A percentile compares a stretch with the other conserved stretches of the same genome.
Evolutionary conservation across 2,797 vertebrate genomes (phyloP).

Genomic region (Spinus pinus): DNA sequence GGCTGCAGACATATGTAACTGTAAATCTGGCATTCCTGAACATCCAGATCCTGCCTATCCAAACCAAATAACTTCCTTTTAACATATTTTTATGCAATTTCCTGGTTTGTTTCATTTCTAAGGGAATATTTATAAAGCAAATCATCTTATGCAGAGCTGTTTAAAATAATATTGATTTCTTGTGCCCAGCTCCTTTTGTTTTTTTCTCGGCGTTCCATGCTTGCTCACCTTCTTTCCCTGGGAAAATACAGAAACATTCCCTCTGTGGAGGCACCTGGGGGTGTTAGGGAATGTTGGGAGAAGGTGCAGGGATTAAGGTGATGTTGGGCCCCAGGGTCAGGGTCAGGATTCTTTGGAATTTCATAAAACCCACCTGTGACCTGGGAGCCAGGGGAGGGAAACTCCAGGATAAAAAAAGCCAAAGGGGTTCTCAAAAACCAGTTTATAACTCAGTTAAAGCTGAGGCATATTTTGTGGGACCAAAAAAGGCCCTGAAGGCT

Average conservation of each 20-base stretch:
- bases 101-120: slow-evolving; percentile 42
- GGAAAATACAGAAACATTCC: background rate
- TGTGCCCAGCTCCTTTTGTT: background rate
- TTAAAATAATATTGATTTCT: background rate
- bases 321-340: background rate
- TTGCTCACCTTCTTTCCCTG: background rate
- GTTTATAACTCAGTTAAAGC: background rate
- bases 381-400: background rate
- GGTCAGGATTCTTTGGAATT: background rate
- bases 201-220: background rate
- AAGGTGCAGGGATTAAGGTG: background rate
- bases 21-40: slow-evolving; percentile 44
- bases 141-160: background rate
- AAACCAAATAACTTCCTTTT: slow-evolving; percentile 38
- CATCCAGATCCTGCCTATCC: background rate
- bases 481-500: background rate
- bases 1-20: background rate
- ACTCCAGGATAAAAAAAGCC: background rate
- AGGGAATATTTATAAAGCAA: slow-evolving; percentile 26
- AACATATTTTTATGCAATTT: slow-evolving; percentile 33
- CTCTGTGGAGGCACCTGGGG: background rate
- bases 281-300: background rate
- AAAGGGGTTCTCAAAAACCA: background rate
- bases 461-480: background rate
- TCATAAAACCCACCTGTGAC: background rate